Evolutionary conservation across 2,888 invertebrate genomes (phyloP), one percentile per base, ranked within the genome.

Genomic region (Aspidapion aeneum): DNA sequence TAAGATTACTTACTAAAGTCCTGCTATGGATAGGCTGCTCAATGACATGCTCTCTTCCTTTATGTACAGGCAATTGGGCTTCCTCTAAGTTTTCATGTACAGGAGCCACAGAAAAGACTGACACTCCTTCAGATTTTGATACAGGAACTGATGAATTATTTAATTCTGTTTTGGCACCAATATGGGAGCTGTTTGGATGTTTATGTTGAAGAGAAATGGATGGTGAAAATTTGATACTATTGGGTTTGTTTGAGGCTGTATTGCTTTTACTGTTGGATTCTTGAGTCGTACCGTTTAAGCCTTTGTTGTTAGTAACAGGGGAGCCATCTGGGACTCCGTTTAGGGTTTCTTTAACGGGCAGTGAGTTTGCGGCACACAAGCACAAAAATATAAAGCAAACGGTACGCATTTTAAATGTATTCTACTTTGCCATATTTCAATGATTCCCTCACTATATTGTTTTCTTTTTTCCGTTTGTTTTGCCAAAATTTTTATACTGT

Each of bases 41-140:
- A 17, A 56, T 61, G n/a, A 63, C 61, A 60, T 59, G 59, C 58
- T 66, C 62, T 21, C 62, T 58, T 17, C 61, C 62, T 55, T 16
- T 17, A 56, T 66, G 65, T 18, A 50, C 5, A 7, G 35, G 35
- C 35, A 35, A 7, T 12, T 35, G 35, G 35, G 35, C 3, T 35
- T 35, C 35, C 5, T 35, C 12, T 35, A 35, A 35, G 3, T 35
- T 3, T 12, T 35, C 5, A 12, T 35, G 35, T 7, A 35, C 35
- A 35, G 35, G 35, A 35, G 35, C 35, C 3, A 3, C 35, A 35
- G 35, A 35, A 12, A 35, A 12, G 12, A n/a, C n/a, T n/a, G n/a
- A n/a, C n/a, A n/a, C n/a, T n/a, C n/a, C n/a, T n/a, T n/a, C n/a
- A n/a, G n/a, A n/a, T n/a, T n/a, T n/a, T n/a, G 35, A 35, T 35